Percentiles rank a stretch among this genome's conserved stretches.
These are phyloP conservation scores for Xestia ashworthii DNA, from an alignment of 2,888 invertebrate species.

Conservation along the genomic window DNA sequence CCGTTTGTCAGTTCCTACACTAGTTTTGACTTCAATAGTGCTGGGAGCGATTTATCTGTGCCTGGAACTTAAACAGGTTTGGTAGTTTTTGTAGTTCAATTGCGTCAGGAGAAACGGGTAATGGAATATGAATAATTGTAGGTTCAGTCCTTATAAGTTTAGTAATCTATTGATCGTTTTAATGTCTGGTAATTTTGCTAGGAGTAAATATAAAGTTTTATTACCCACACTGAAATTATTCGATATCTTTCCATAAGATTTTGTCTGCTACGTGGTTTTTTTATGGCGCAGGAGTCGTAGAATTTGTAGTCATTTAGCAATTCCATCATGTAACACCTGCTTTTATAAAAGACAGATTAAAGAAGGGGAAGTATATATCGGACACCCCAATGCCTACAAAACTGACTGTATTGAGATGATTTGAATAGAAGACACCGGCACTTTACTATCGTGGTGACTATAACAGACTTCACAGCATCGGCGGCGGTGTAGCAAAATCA, in stretches of 20 bases:
- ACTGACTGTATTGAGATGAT: neutral
- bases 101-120: conserved; percentile 54
- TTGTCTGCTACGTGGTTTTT: neutral
- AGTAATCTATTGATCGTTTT: conserved; percentile 37
- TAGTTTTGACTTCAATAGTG: conserved; percentile 73
- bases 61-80: conserved; percentile 73
- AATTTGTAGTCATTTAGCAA: neutral
- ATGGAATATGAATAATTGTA: conserved; percentile 56
- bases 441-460: neutral
- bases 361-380: neutral
- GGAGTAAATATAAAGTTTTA: neutral
- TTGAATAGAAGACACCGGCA: neutral
- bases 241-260: neutral
- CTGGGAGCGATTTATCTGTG: conserved; percentile 73
- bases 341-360: neutral
- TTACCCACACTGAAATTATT: neutral
- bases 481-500: too few species aligned
- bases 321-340: neutral
- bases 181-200: conserved; percentile 11
- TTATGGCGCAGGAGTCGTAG: neutral
- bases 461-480: neutral
- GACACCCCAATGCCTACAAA: neutral
- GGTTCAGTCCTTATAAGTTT: conserved; percentile 41
- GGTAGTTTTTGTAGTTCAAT: conserved; percentile 54
- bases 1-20: conserved; percentile 81